Evolutionary conservation across 2,797 vertebrate species (phyloP).

Genomic region (Nasua narica): DNA sequence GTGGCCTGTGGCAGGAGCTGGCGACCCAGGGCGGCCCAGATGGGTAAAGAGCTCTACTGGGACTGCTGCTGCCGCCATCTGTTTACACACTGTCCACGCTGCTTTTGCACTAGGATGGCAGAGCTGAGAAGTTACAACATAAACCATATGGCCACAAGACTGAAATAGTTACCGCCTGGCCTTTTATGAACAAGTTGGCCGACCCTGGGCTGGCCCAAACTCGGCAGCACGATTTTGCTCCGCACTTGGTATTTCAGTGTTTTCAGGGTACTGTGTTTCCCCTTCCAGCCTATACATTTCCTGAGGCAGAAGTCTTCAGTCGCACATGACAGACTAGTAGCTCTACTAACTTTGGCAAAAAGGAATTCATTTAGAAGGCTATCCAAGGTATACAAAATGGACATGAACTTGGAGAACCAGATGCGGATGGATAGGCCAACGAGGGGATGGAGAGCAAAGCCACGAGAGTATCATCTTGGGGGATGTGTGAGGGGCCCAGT

Average conservation of each 20-base stretch:
- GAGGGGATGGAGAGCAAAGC: not conserved
- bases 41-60: rapidly evolving
- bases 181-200: not conserved
- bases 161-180: not conserved
- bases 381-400: not conserved
- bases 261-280: not conserved
- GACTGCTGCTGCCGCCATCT: not conserved
- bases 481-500: rapidly evolving
- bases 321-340: not conserved
- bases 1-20: not conserved
- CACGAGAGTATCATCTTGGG: rapidly evolving
- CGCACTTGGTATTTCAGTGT: not conserved
- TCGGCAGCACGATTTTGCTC: not conserved
- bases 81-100: not conserved
- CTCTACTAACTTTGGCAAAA: not conserved
- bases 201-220: not conserved
- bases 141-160: rapidly evolving
- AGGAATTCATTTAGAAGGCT: not conserved
- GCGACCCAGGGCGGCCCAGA: not conserved
- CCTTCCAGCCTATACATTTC: not conserved
- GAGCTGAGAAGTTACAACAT: not conserved
- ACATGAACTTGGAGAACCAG: not conserved
- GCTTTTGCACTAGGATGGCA: not conserved
- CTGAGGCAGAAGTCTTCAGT: not conserved
- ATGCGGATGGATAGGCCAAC: not conserved